Conservation (phyloP, 2,888 invertebrate genomes). For the Nomada goodeniana region DNA sequence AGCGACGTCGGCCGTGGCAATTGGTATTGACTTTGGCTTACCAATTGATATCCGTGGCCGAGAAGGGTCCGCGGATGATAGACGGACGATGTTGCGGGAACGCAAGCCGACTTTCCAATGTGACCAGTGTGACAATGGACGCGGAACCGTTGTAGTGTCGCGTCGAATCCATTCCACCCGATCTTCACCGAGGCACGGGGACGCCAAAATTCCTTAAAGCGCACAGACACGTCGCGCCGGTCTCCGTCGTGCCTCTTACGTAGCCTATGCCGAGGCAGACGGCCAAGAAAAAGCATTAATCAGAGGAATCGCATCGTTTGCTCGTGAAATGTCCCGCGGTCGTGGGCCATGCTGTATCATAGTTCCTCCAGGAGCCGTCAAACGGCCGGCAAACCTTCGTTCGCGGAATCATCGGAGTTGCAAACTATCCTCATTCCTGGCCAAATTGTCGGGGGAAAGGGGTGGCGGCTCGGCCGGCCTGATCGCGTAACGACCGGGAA, state of each 20-base stretch:
- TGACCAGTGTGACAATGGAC: background rate
- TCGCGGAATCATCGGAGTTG: slow-evolving; percentile 29
- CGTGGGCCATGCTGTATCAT: background rate
- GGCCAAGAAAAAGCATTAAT: slow-evolving; percentile 31
- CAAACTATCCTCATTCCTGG: slow-evolving; percentile 48
- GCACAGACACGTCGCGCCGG: background rate
- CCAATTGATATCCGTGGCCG: background rate
- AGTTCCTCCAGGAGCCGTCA: slow-evolving; percentile 25
- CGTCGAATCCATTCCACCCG: slow-evolving; percentile 14
- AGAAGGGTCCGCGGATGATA: background rate
- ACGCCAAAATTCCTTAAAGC: slow-evolving; percentile 1
- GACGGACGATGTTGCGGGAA: background rate
- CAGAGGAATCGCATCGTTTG: slow-evolving; percentile 31
- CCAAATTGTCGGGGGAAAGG: slow-evolving; percentile 28
- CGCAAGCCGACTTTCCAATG: background rate
- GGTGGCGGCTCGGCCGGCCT: slow-evolving; percentile 1
- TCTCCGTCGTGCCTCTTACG: slow-evolving; percentile 12
- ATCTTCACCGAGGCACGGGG: background rate
- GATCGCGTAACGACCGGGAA: slow-evolving; percentile 27
- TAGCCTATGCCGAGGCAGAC: slow-evolving; percentile 1
- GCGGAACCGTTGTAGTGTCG: background rate
- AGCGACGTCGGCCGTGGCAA: background rate
- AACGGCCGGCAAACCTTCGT: slow-evolving; percentile 31
- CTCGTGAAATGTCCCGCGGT: slow-evolving; percentile 20
- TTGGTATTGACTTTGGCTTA: background rate